A percentile compares a stretch with the other conserved stretches of the same genome.
Evolutionary conservation across 2,888 invertebrate genomes (phyloP).

Genomic region (Synanthedon andrenaeformis): DNA sequence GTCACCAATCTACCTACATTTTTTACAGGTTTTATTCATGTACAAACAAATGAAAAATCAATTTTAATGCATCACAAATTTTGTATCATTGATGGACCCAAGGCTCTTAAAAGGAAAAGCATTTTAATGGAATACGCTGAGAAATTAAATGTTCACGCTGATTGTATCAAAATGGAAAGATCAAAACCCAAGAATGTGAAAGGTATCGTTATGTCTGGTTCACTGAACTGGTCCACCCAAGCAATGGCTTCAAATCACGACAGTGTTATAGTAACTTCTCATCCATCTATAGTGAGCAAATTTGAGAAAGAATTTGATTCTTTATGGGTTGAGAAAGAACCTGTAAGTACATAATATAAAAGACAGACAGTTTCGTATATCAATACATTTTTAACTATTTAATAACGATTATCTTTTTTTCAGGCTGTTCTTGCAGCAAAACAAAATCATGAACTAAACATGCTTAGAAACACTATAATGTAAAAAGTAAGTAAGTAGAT

Average conservation of each 20-base stretch:
- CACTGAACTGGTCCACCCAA: slow-evolving; percentile 81
- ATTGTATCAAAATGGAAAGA: slow-evolving; percentile 22
- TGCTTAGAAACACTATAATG: background rate
- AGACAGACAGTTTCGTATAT: background rate
- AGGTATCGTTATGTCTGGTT: slow-evolving; percentile 75
- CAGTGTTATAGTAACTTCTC: slow-evolving; percentile 75
- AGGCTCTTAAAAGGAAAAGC: slow-evolving; percentile 49
- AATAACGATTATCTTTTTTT: slow-evolving; percentile 12
- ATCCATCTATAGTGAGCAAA: slow-evolving; percentile 59
- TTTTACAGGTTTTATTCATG: slow-evolving; percentile 56
- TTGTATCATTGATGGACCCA: slow-evolving; percentile 74
- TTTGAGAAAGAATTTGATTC: slow-evolving; percentile 73
- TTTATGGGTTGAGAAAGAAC: slow-evolving; percentile 70
- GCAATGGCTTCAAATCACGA: slow-evolving; percentile 80
- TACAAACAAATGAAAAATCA: slow-evolving; percentile 56
- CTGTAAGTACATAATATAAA: slow-evolving; percentile 26
- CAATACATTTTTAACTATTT: background rate
- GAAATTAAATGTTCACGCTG: slow-evolving; percentile 48
- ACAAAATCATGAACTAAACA: background rate
- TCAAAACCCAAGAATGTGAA: slow-evolving; percentile 30
- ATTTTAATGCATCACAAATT: slow-evolving; percentile 87
- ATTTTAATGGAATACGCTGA: slow-evolving; percentile 48
- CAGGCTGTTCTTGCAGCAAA: slow-evolving; percentile 21
- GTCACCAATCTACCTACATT: background rate
- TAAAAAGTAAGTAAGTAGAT: no score